Evolutionary conservation across 2,888 invertebrate genomes (phyloP).

Genomic region (Muschampia plurimacula): DNA sequence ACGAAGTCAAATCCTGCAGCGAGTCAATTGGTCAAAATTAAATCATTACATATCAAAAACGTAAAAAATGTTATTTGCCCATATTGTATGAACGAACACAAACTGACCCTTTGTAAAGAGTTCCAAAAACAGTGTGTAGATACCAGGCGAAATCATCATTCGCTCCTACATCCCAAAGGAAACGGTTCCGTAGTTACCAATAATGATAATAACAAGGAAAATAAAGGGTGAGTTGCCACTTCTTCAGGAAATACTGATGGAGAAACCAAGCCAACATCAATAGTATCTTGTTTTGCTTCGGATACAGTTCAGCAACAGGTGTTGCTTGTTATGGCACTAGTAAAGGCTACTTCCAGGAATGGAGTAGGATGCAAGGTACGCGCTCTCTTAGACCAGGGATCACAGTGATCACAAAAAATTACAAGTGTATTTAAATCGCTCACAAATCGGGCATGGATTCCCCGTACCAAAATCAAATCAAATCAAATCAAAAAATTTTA

Average conservation of each 20-base stretch:
- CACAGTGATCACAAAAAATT: constrained; percentile 32
- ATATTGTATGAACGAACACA: constrained; percentile 8
- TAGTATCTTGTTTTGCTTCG: constrained; percentile 9
- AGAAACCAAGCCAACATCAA: neutral
- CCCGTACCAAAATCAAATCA: too few species aligned
- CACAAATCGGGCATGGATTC: too few species aligned
- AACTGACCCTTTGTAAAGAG: constrained; percentile 1
- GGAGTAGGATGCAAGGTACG: constrained; percentile 37
- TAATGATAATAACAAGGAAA: neutral
- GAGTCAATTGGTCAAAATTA: neutral
- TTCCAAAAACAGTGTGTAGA: constrained; percentile 11
- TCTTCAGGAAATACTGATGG: neutral
- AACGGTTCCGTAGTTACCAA: neutral
- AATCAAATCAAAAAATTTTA: too few species aligned
- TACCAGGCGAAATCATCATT: constrained; percentile 4
- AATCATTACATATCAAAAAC: constrained; percentile 1
- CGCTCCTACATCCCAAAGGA: constrained; percentile 10
- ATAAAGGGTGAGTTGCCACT: neutral
- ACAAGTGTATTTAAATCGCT: too few species aligned
- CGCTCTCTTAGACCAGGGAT: constrained; percentile 49
- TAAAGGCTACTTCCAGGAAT: constrained; percentile 39
- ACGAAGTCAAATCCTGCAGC: neutral
- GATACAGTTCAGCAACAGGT: constrained; percentile 21
- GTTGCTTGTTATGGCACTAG: constrained; percentile 44
- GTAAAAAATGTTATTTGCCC: constrained; percentile 5